Percentiles rank a stretch among this genome's conserved stretches.
These are phyloP conservation scores for Candidula unifasciata DNA, from an alignment of 2,888 invertebrate species.

Conservation along the genomic window DNA sequence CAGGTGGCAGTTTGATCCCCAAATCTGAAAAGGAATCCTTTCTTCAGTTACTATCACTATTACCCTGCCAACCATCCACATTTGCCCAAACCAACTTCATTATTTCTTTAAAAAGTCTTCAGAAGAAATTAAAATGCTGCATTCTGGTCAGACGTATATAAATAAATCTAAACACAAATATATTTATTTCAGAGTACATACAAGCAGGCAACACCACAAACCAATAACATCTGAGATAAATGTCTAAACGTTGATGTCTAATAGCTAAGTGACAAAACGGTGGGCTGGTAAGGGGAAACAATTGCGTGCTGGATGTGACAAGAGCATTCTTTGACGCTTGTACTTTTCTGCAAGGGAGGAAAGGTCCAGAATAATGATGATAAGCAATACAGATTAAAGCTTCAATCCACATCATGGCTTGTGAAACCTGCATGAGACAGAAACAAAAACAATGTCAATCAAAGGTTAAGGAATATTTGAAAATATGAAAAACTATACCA, in stretches of 20 bases:
- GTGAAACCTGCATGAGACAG: conserved; percentile 55
- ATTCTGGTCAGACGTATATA: not conserved
- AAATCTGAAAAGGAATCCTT: too few relatives aligned
- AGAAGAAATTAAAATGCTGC: too few relatives aligned
- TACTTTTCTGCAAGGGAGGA: not conserved
- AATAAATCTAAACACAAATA: not conserved
- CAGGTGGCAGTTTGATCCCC: too few relatives aligned
- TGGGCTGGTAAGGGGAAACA: not conserved
- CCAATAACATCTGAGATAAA: not conserved
- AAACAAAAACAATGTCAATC: not conserved
- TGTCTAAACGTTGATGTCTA: conserved; percentile 1
- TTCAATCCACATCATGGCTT: conserved; percentile 52
- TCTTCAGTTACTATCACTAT: too few relatives aligned
- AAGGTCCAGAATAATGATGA: not conserved
- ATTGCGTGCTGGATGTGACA: not conserved
- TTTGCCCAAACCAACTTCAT: too few relatives aligned
- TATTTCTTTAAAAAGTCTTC: too few relatives aligned
- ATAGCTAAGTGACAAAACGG: not conserved
- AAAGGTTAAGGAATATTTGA: not conserved
- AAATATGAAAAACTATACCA: not conserved
- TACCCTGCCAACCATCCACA: too few relatives aligned
- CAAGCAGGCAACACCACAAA: not conserved
- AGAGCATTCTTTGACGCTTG: not conserved
- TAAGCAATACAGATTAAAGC: not conserved
- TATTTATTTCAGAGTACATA: conserved; percentile 9